phyloP scores from a whole-genome alignment of 23 tunicate species.

The Ascidia mentula region DNA sequence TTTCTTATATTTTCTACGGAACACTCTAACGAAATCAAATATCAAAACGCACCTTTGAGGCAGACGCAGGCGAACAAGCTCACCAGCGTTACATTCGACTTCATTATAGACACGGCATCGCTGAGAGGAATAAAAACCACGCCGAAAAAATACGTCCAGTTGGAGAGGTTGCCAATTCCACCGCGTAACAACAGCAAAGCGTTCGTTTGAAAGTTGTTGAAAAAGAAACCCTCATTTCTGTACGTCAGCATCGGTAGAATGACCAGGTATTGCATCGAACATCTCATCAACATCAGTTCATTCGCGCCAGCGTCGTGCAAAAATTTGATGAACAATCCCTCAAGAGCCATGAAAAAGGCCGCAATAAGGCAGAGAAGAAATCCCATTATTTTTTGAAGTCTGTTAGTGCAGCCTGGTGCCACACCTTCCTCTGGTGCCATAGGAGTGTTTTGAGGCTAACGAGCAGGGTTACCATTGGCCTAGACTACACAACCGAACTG shows the following conservation, averaged over 20 bases:
- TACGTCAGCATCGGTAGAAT: background rate
- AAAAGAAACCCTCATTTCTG: background rate
- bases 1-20: too few relatives aligned
- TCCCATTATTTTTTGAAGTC: background rate
- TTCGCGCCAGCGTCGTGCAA: background rate
- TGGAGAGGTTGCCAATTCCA: background rate
- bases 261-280: background rate
- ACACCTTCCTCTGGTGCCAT: background rate
- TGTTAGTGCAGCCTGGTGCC: background rate
- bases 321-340: background rate
- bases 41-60: background rate
- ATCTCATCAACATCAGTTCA: background rate
- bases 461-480: background rate
- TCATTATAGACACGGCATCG: background rate
- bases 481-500: background rate
- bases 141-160: background rate
- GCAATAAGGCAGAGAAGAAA: background rate
- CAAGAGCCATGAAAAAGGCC: background rate
- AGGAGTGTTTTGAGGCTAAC: background rate
- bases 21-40: too few relatives aligned
- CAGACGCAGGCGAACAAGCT: constrained; percentile 3
- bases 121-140: background rate
- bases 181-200: background rate
- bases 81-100: background rate
- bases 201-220: background rate